phyloP scores from a whole-genome alignment of 2,113 vertebrate genomes.

The Phrynocephalus versicolor region DNA sequence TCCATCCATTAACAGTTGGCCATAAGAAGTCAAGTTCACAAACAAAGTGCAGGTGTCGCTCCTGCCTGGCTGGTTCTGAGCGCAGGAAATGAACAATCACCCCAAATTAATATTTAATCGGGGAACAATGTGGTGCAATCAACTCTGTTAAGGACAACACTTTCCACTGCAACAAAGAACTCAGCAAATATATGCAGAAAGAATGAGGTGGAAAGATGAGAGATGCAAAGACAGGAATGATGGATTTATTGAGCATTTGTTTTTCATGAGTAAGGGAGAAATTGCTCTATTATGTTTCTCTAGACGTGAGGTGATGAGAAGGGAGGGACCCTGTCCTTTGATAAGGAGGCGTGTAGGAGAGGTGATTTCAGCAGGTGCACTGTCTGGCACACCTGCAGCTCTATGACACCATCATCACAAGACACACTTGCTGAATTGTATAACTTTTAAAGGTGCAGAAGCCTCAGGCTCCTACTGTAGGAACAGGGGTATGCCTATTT shows the following conservation, averaged over 20 bases:
- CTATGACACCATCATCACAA: neutral
- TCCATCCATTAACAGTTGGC: conserved; percentile 57
- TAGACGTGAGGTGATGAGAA: neutral
- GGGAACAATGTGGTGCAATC: conserved; percentile 29
- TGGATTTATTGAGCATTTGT: conserved; percentile 1
- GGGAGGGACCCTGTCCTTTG: neutral
- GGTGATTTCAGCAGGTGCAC: neutral
- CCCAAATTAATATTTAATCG: conserved; percentile 66
- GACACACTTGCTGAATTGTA: neutral
- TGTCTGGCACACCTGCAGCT: neutral
- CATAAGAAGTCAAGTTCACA: conserved; percentile 47
- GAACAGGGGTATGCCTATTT: neutral
- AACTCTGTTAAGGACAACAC: neutral
- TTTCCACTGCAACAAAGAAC: conserved; percentile 20
- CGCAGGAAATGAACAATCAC: conserved; percentile 36
- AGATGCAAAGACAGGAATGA: neutral
- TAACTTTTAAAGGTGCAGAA: neutral
- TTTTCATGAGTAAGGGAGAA: neutral
- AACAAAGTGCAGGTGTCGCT: conserved; percentile 71
- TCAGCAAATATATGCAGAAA: accelerated
- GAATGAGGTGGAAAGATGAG: neutral
- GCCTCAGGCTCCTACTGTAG: too few relatives aligned
- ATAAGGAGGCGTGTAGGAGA: neutral
- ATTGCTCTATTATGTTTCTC: neutral
- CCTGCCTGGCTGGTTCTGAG: conserved; percentile 55